Conservation (phyloP, 2,888 invertebrate species). For the Alcis repandata region DNA sequence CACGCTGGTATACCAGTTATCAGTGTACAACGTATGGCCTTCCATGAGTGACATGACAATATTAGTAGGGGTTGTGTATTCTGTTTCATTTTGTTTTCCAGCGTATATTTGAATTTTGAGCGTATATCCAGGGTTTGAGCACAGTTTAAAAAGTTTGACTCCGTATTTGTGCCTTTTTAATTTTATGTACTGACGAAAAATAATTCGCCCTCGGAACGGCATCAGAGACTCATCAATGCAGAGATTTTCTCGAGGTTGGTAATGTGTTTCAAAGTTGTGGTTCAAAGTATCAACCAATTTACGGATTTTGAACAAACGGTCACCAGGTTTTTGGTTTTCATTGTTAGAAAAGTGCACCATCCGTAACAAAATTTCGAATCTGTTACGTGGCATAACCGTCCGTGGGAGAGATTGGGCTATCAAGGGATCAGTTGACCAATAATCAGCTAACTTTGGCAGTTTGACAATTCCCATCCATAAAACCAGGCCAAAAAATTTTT, state of each 20-base stretch:
- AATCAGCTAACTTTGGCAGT: not conserved
- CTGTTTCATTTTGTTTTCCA: no score
- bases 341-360: not conserved
- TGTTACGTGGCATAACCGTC: not conserved
- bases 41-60: no score
- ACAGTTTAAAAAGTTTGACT: no score
- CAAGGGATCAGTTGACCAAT: not conserved
- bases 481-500: not conserved
- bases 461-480: not conserved
- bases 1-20: no score
- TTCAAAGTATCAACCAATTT: not conserved
- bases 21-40: not conserved
- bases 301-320: not conserved
- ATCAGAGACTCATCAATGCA: no score
- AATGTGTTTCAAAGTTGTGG: not conserved
- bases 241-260: not conserved
- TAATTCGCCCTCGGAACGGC: no score
- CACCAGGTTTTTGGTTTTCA: not conserved
- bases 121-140: no score
- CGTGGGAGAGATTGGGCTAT: not conserved
- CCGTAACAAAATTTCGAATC: not conserved
- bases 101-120: no score
- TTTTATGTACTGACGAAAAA: no score
- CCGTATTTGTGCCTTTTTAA: no score
- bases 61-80: no score